A percentile compares a stretch with the other conserved stretches of the same genome.
phyloP scores from a whole-genome alignment of 2,888 invertebrate genomes.

The Drosophila bunnanda region DNA sequence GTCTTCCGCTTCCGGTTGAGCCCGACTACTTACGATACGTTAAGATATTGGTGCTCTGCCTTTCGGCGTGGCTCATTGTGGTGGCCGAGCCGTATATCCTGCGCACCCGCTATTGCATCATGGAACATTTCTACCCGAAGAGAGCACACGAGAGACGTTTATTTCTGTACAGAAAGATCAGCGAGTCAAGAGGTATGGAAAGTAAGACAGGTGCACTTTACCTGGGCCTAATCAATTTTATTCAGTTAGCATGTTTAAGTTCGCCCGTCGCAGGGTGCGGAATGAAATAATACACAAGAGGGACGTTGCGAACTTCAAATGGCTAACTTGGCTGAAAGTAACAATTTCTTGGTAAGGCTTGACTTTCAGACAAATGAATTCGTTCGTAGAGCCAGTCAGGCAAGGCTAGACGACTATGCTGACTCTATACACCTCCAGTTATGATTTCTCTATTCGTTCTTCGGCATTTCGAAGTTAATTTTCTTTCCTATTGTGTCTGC shows the following conservation, averaged over 20 bases:
- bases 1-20: conserved; percentile 90
- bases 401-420: not conserved
- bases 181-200: conserved; percentile 86
- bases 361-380: not conserved
- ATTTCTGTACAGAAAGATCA: conserved; percentile 93
- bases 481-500: not conserved
- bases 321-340: conserved; percentile 86
- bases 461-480: not conserved
- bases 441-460: not conserved
- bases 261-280: conserved; percentile 89
- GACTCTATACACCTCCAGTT: not conserved
- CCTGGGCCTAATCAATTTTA: not conserved
- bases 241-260: conserved; percentile 88
- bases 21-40: conserved; percentile 88
- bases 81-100: conserved; percentile 92
- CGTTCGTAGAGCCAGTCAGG: not conserved
- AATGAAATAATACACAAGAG: conserved; percentile 84
- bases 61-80: conserved; percentile 89
- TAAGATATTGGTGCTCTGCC: conserved; percentile 87
- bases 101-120: conserved; percentile 90
- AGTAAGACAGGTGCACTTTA: not conserved
- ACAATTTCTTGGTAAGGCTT: conserved; percentile 78
- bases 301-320: conserved; percentile 85
- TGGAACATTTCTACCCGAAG: conserved; percentile 91
- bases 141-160: conserved; percentile 90